Evolutionary conservation across 2,113 vertebrate genomes (phyloP).

Genomic region (Chaetodon trifascialis): DNA sequence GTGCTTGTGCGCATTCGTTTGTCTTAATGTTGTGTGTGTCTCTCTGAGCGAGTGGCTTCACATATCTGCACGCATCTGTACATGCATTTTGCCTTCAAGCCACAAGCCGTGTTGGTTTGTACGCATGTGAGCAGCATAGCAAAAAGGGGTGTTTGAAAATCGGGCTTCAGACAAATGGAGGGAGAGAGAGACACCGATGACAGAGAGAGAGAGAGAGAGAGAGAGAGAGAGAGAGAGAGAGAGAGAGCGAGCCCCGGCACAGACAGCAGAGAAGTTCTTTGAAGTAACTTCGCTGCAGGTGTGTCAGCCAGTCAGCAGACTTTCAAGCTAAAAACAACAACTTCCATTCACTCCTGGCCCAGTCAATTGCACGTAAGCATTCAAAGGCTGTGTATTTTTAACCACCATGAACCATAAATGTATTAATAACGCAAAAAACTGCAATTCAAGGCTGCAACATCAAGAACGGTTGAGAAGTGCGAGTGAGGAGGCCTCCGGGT

Average conservation of each 20-base stretch:
- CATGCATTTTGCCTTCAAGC: background rate
- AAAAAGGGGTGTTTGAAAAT: constrained; percentile 20
- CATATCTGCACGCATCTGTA: background rate
- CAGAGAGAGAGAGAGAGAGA: background rate
- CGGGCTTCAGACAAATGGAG: constrained; percentile 13
- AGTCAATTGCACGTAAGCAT: background rate
- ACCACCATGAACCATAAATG: background rate
- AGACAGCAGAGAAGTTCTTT: constrained; percentile 22
- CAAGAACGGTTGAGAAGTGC: background rate
- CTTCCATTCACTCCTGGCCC: background rate
- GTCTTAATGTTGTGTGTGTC: background rate
- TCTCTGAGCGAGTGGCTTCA: background rate
- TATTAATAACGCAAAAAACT: background rate
- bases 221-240: background rate
- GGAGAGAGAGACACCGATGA: background rate
- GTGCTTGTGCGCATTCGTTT: background rate
- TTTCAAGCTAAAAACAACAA: constrained; percentile 14
- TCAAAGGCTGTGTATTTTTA: background rate
- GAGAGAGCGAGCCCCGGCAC: constrained; percentile 1
- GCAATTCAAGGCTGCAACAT: background rate
- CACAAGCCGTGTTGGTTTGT: background rate
- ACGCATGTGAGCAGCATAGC: background rate
- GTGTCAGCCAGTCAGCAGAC: constrained; percentile 11
- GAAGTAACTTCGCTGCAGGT: constrained; percentile 41
- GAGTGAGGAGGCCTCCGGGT: background rate